Conservation (phyloP, 2,797 vertebrate species). For the Cossypha caffra region DNA sequence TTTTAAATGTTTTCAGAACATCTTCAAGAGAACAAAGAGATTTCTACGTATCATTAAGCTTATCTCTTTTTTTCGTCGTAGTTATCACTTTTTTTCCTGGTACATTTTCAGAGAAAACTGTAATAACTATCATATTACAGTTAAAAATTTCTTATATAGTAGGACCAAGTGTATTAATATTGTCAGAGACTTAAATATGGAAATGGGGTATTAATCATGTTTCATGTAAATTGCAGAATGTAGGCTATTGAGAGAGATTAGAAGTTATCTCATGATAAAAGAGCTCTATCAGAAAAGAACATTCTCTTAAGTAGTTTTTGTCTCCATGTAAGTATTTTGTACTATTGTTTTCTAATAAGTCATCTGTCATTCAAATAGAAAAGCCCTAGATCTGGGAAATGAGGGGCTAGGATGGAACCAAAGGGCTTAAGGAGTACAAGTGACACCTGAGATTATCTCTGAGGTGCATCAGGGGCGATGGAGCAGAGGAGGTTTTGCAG, state of each 20-base stretch:
- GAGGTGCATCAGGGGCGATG: neutral
- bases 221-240: neutral
- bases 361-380: neutral
- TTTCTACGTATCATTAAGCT: neutral
- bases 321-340: neutral
- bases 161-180: slow-evolving; percentile 8
- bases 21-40: neutral
- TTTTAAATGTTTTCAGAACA: neutral
- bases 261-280: slow-evolving; percentile 9
- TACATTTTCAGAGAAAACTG: neutral
- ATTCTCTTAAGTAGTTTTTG: slow-evolving; percentile 27
- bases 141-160: neutral
- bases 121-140: neutral
- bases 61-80: neutral
- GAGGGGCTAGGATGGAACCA: neutral
- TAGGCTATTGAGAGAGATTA: slow-evolving; percentile 8
- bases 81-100: neutral
- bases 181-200: slow-evolving; percentile 27
- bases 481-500: neutral
- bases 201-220: slow-evolving; percentile 26
- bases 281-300: slow-evolving; percentile 14
- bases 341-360: slow-evolving; percentile 25
- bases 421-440: neutral
- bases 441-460: neutral
- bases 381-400: neutral